phyloP scores from a whole-genome alignment of 2,113 vertebrate species.

The Psilopogon haemacephalus region DNA sequence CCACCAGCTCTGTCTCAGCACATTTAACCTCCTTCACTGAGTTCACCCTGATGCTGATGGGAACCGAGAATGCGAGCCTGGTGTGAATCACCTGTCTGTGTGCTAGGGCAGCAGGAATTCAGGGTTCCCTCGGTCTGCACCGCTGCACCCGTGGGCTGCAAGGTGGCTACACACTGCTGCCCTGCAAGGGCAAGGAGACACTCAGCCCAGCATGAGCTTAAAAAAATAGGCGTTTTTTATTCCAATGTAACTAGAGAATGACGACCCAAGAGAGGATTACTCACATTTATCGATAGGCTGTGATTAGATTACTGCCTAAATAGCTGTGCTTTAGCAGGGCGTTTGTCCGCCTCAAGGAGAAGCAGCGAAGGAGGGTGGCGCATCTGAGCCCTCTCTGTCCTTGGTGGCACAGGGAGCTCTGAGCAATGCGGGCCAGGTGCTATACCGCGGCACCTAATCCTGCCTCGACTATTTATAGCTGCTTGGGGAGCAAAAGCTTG shows the following conservation, averaged over 20 bases:
- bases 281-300: conserved; percentile 55
- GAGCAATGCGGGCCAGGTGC: background rate
- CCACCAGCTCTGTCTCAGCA: background rate
- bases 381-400: background rate
- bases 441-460: background rate
- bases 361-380: background rate
- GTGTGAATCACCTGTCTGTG: fast-evolving
- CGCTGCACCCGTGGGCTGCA: fast-evolving
- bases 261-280: conserved; percentile 37
- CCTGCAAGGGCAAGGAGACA: conserved; percentile 30
- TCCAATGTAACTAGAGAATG: conserved; percentile 61
- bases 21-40: background rate
- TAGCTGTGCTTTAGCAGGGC: conserved; percentile 30
- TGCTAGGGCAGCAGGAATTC: background rate
- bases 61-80: background rate
- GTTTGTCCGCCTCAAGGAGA: conserved; percentile 36
- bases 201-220: conserved; percentile 6
- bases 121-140: background rate
- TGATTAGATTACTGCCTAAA: conserved; percentile 50
- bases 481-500: background rate
- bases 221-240: conserved; percentile 72
- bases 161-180: background rate
- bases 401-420: background rate
- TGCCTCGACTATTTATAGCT: conserved; percentile 31
- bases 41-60: background rate